Percentiles rank a stretch among this genome's conserved stretches.
Conservation (phyloP, 2,113 vertebrate species). For the Sebastes fasciatus region DNA sequence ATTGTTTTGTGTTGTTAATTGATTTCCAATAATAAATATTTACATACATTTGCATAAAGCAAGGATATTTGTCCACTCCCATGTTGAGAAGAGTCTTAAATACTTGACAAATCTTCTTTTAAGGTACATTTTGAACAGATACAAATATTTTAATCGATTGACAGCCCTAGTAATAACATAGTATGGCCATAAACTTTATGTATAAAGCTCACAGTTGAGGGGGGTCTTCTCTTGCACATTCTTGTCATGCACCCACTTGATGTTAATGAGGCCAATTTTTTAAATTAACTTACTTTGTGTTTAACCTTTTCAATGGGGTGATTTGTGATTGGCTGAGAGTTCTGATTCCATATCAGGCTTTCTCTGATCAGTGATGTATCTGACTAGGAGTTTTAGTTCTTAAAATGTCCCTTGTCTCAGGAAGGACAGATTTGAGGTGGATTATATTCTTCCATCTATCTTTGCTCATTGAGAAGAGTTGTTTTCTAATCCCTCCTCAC, state of each 20-base stretch:
- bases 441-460: constrained; percentile 43
- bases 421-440: constrained; percentile 27
- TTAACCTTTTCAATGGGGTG: not conserved
- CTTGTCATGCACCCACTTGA: not conserved
- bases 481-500: constrained; percentile 62
- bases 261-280: not conserved
- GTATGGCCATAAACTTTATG: not conserved
- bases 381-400: constrained; percentile 23
- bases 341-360: not conserved
- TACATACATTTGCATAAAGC: too few relatives aligned
- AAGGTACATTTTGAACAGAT: too few relatives aligned
- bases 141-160: too few relatives aligned
- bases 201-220: not conserved
- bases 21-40: too few relatives aligned
- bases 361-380: constrained; percentile 11
- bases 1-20: too few relatives aligned
- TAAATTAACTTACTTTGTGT: not conserved
- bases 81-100: too few relatives aligned
- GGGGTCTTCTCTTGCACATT: not conserved
- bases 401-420: constrained; percentile 3
- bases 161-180: not conserved
- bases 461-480: constrained; percentile 45
- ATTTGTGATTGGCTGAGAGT: not conserved
- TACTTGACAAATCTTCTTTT: too few relatives aligned
- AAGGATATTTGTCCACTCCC: too few relatives aligned